Evolutionary conservation across 2,113 vertebrate genomes (phyloP), one percentile per base, ranked within the genome.

Genomic region (Sylvicapra grimmia): DNA sequence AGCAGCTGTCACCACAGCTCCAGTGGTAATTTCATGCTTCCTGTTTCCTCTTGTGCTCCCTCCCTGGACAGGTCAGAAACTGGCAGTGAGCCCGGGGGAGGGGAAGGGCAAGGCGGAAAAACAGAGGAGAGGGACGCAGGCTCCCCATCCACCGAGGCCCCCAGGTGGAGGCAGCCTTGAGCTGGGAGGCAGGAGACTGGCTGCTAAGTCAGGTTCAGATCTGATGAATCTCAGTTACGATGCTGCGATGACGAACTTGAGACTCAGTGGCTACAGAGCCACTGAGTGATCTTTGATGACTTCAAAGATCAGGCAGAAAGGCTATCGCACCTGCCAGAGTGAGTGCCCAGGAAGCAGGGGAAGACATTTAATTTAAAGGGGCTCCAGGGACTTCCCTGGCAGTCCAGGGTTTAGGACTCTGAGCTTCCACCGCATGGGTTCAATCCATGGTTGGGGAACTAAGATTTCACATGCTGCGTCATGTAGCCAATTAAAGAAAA

Each of bases 141-240:
- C 44, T 63, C 25, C 31, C 51, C 2, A 21, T 2, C 23, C 31
- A 56, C 1, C 0, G 0, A 72, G 91, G 84, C 19, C 49, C 83
- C 88, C 27, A 49, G 31, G 1, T 0, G 2, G 54, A 79, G 56
- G 44, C 3, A 23, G 29, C 58, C 65, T 47, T 49, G 77, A 85
- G 47, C 85, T 23, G 29, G n/a, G 31, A 80, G 13, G 19, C 4
- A 23, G 36, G 82, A 44, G 65, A 86, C n/a, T 10, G 29, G 93
- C 27, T 33, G 10, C 9, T 19, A 79, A 75, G 49, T 63, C 75
- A 44, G 54, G 72, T 56, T 40, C 19, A 54, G 77, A 68, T 14
- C 33, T 59, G 49, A 79, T 14, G 51, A 87, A 6, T 54, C 59
- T 93, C 27, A 8, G n/a, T 27, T 21, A 15, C 7, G 53, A 82